These are phyloP conservation scores for Melanotaenia pygmaea DNA, from an alignment of 2,797 vertebrate genomes.

Conservation along the genomic window DNA sequence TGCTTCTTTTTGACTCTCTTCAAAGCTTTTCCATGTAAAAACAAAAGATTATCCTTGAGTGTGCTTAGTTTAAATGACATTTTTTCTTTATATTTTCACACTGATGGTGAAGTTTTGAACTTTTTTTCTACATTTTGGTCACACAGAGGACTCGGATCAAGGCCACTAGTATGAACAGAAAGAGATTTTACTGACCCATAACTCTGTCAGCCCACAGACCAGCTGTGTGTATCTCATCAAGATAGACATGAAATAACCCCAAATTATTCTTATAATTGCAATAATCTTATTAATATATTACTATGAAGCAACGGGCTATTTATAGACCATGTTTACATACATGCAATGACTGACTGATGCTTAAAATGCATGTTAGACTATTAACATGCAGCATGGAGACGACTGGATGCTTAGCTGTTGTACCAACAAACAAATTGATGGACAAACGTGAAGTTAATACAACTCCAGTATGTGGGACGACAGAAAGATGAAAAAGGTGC, in stretches of 20 bases:
- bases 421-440: constrained; percentile 1
- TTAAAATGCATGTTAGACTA: neutral
- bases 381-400: constrained; percentile 13
- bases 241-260: neutral
- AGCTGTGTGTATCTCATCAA: constrained; percentile 5
- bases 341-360: constrained; percentile 16
- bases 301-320: constrained; percentile 15
- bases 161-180: no score
- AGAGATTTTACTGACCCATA: no score
- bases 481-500: constrained; percentile 15
- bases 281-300: neutral
- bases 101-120: no score
- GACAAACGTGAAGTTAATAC: constrained; percentile 29
- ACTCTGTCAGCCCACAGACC: neutral
- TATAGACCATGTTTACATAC: constrained; percentile 28
- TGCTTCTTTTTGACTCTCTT: no score
- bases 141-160: no score
- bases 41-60: no score
- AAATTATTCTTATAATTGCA: neutral
- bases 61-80: no score
- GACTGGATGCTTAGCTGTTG: constrained; percentile 31
- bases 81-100: no score
- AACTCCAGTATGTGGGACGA: neutral
- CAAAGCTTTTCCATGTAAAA: no score
- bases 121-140: no score